These are phyloP conservation scores for Limanda limanda DNA, from an alignment of 2,113 vertebrate species.

Conservation along the genomic window DNA sequence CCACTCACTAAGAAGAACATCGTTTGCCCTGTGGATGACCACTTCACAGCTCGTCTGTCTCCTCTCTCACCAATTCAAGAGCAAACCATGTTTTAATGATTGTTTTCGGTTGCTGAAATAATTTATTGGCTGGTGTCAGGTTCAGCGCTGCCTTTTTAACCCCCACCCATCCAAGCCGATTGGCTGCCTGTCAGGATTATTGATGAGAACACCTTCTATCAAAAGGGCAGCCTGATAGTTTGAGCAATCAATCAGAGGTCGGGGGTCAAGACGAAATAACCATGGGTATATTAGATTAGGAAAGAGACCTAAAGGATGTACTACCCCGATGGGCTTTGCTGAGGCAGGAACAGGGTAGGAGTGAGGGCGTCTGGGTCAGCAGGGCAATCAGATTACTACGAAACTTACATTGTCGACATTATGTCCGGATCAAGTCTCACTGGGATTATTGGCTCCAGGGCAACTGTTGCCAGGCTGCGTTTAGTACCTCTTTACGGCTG, in stretches of 20 bases:
- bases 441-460: slow-evolving; percentile 31
- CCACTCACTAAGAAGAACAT: slow-evolving; percentile 14
- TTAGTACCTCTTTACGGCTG: slow-evolving; percentile 11
- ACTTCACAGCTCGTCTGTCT: background rate
- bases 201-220: slow-evolving; percentile 50
- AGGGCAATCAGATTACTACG: slow-evolving; percentile 51
- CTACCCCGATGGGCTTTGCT: slow-evolving; percentile 3
- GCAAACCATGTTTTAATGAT: background rate
- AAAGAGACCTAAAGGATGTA: slow-evolving; percentile 39
- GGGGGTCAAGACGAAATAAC: slow-evolving; percentile 41
- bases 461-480: slow-evolving; percentile 32
- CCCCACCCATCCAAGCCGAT: background rate
- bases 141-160: background rate
- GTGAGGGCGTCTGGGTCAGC: slow-evolving; percentile 41
- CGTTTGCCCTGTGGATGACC: background rate
- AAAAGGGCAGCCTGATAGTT: slow-evolving; percentile 25
- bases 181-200: slow-evolving; percentile 39
- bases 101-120: background rate
- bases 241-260: slow-evolving; percentile 56
- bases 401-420: slow-evolving; percentile 47
- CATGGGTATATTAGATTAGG: slow-evolving; percentile 45
- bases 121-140: background rate
- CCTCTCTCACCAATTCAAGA: slow-evolving; percentile 16
- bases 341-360: slow-evolving; percentile 45
- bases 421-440: slow-evolving; percentile 16